A percentile compares a stretch with the other conserved stretches of the same genome.
phyloP scores from a whole-genome alignment of 2,113 vertebrate species.

The Scartelaos histophorus region DNA sequence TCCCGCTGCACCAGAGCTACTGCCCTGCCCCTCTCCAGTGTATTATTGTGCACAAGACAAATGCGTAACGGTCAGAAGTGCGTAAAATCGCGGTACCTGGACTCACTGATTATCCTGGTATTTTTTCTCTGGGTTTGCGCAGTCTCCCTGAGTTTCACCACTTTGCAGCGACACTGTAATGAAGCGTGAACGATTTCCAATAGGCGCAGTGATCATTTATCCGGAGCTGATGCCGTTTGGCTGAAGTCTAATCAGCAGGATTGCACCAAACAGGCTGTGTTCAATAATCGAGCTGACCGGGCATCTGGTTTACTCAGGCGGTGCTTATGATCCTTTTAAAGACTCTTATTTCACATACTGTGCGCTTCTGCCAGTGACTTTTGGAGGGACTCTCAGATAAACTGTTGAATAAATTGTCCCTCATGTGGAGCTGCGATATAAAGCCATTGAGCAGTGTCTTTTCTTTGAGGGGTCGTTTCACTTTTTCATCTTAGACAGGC shows the following conservation, averaged over 20 bases:
- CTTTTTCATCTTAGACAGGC: slow-evolving; percentile 80
- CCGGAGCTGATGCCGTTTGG: background rate
- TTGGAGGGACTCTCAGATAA: background rate
- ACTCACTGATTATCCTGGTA: background rate
- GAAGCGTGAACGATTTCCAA: slow-evolving; percentile 8
- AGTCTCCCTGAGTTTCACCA: background rate
- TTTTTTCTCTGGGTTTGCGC: background rate
- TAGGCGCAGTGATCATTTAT: slow-evolving; percentile 7
- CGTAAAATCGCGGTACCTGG: background rate
- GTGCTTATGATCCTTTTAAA: background rate
- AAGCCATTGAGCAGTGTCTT: slow-evolving; percentile 69
- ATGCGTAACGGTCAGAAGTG: background rate
- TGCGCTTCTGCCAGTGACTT: too few relatives aligned
- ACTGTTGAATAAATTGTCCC: slow-evolving; percentile 5
- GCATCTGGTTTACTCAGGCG: background rate
- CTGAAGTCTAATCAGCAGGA: slow-evolving; percentile 10
- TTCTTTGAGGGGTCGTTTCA: slow-evolving; percentile 74
- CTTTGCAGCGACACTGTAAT: slow-evolving; percentile 1
- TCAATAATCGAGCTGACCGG: slow-evolving; percentile 5
- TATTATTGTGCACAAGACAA: slow-evolving; percentile 43
- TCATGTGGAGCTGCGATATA: slow-evolving; percentile 22
- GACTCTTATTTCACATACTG: background rate
- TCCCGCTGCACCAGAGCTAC: slow-evolving; percentile 5
- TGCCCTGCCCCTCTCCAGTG: slow-evolving; percentile 11
- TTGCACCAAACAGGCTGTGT: background rate